Base-by-base conservation (phyloP, 2,797 vertebrate species). In the Orientallactaga sibirica region DNA sequence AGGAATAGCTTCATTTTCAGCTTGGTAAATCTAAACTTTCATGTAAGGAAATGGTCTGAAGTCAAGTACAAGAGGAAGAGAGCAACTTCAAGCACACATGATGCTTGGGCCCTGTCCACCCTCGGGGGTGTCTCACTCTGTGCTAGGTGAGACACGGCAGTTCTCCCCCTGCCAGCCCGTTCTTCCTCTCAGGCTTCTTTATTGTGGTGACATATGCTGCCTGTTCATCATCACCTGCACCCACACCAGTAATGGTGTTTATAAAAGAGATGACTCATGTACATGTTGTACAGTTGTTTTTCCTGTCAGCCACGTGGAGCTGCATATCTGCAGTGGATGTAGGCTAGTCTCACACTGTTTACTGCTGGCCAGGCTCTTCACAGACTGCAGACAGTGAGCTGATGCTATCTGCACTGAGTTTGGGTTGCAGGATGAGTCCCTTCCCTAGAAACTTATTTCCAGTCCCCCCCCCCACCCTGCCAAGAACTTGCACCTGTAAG, bases 201-300 rank as follows among this genome's bases (percentile, higher is more conserved):
- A 27, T 27, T 85, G 61, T 12, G 0, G 8, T 25, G 68, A 37
- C 62, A 58, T 86, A 67, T 74, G 70, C 48, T 77, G 19, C 33
- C 58, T 84, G 62, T 75, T 70, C 61, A 74, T 73, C 29, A 8
- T 77, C 52, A 81, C 81, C 52, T 29, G 5, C 37, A 24, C 11
- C 12, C 11, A 20, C 62, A 37, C 62, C 61, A 83, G 27, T 86
- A 62, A 27, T 91, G 88, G 19, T 55, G 55, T 62, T 90, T 67
- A 52, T 86, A 70, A 83, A 93, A 92, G 88, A 80, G 86, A 16
- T 41, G 12, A 20, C 85, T 92, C 71, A 43, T 4, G 2, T 41
- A n/a, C 74, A 19, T 62, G 43, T 33, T 62, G 18, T 64, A 41
- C 20, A n/a, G 9, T 71, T 37, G n/a, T 78, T 68, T 71, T 55